Percentiles rank a stretch among this genome's conserved stretches.
Evolutionary conservation across 2,888 invertebrate genomes (phyloP).

Genomic region (Diachrysia chrysitis): DNA sequence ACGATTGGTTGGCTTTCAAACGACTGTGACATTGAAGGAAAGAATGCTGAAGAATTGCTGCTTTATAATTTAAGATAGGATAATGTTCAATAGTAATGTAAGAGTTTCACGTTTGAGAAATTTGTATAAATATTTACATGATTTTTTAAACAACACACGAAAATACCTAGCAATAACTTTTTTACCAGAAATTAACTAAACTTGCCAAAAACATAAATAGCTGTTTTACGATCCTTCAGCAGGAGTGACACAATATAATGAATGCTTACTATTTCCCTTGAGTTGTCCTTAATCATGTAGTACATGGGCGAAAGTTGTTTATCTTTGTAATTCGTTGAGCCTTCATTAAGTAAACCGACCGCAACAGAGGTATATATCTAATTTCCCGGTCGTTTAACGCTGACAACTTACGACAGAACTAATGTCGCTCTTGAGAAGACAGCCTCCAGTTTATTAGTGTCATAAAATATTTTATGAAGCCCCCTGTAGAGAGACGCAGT

Average conservation of each 20-base stretch:
- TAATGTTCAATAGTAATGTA: no score
- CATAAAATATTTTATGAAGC: constrained; percentile 73
- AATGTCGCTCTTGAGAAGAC: constrained; percentile 56
- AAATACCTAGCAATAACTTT: neutral
- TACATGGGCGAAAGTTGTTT: constrained; percentile 46
- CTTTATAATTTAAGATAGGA: constrained; percentile 11
- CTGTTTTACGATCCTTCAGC: neutral
- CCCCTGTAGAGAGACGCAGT: constrained; percentile 44
- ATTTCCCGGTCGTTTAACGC: constrained; percentile 71
- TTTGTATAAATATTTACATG: no score
- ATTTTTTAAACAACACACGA: no score
- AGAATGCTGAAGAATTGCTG: no score
- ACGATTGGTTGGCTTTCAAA: constrained; percentile 22
- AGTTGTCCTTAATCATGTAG: neutral
- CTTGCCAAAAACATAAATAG: neutral
- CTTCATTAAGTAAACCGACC: constrained; percentile 55
- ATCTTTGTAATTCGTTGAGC: constrained; percentile 45
- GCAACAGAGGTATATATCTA: constrained; percentile 61
- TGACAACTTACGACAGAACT: constrained; percentile 61
- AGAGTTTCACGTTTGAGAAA: no score
- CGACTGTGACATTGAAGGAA: constrained; percentile 19
- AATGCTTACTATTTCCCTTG: neutral
- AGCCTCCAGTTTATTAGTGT: constrained; percentile 66
- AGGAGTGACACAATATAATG: neutral
- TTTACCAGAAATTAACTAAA: neutral